Evolutionary conservation across 2,888 invertebrate genomes (phyloP).

Genomic region (Macropis europaea): DNA sequence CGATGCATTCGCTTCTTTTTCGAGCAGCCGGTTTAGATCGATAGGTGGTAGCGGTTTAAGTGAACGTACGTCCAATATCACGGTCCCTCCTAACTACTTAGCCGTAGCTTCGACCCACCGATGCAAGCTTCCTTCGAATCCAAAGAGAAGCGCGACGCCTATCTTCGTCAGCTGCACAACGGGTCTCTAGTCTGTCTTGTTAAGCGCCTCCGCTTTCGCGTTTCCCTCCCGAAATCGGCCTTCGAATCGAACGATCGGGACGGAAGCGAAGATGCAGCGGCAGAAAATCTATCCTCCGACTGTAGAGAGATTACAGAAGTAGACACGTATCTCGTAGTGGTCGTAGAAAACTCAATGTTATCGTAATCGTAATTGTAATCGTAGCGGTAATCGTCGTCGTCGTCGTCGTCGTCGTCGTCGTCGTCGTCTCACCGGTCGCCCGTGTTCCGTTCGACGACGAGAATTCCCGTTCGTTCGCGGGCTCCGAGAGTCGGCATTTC

Average conservation of each 20-base stretch:
- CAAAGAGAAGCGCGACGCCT: conserved; percentile 39
- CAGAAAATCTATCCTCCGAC: conserved; percentile 47
- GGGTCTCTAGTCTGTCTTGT: conserved; percentile 77
- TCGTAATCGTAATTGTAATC: conserved; percentile 29
- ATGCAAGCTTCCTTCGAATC: conserved; percentile 75
- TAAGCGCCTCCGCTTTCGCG: conserved; percentile 43
- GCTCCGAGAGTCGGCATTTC: conserved; percentile 2
- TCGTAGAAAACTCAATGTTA: conserved; percentile 46
- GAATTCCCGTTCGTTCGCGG: background rate
- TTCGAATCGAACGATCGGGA: background rate
- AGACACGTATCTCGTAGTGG: conserved; percentile 38
- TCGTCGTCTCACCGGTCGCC: background rate
- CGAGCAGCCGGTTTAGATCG: conserved; percentile 66
- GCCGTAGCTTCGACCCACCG: conserved; percentile 78
- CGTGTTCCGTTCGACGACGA: background rate
- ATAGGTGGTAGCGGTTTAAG: conserved; percentile 76
- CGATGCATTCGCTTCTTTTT: conserved; percentile 38
- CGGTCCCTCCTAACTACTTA: conserved; percentile 81
- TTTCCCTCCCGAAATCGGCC: conserved; percentile 11
- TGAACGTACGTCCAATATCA: conserved; percentile 81
- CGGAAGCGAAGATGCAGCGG: conserved; percentile 27
- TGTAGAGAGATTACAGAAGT: conserved; percentile 53
- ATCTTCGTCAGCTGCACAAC: conserved; percentile 75
- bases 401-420: conserved; percentile 15
- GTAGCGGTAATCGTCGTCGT: conserved; percentile 15